Percentiles rank a stretch among this genome's conserved stretches.
Evolutionary conservation across 1,140 invertebrate species (phyloP).

Genomic region (Drosophila setifemur): DNA sequence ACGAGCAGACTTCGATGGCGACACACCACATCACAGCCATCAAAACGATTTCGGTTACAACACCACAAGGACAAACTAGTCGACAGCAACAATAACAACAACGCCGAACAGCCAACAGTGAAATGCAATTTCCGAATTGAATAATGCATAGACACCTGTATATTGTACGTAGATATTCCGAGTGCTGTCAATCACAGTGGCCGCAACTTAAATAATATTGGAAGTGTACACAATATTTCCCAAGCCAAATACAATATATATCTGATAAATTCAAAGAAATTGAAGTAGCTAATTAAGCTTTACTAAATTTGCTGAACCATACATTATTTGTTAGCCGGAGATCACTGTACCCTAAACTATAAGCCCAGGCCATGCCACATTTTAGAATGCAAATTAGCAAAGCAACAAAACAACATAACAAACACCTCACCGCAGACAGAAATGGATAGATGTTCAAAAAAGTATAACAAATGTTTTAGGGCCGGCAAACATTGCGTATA

Average conservation of each 20-base stretch:
- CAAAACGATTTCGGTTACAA: conserved; percentile 57
- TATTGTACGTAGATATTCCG: background rate
- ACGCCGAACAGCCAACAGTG: conserved; percentile 6
- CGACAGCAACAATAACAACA: conserved; percentile 22
- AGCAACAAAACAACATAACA: conserved; percentile 4
- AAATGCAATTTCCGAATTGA: conserved; percentile 52
- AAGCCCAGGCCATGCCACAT: conserved; percentile 1
- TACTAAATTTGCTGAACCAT: too few species aligned
- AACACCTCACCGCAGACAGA: background rate
- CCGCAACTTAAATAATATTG: conserved; percentile 8
- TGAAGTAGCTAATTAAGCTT: too few species aligned
- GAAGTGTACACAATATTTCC: too few species aligned
- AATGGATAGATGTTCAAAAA: background rate
- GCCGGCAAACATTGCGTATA: conserved; percentile 54
- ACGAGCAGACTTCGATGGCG: conserved; percentile 54
- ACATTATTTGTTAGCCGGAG: too few species aligned
- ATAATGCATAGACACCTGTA: conserved; percentile 50
- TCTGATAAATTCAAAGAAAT: too few species aligned
- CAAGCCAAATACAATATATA: too few species aligned
- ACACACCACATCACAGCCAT: conserved; percentile 47
- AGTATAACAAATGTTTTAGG: conserved; percentile 25
- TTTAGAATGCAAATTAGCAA: conserved; percentile 36
- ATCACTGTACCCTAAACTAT: conserved; percentile 6
- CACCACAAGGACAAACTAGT: conserved; percentile 55
- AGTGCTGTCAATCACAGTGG: conserved; percentile 20